phyloP scores from a whole-genome alignment of 2,797 vertebrate genomes.

The Lepus townsendii region DNA sequence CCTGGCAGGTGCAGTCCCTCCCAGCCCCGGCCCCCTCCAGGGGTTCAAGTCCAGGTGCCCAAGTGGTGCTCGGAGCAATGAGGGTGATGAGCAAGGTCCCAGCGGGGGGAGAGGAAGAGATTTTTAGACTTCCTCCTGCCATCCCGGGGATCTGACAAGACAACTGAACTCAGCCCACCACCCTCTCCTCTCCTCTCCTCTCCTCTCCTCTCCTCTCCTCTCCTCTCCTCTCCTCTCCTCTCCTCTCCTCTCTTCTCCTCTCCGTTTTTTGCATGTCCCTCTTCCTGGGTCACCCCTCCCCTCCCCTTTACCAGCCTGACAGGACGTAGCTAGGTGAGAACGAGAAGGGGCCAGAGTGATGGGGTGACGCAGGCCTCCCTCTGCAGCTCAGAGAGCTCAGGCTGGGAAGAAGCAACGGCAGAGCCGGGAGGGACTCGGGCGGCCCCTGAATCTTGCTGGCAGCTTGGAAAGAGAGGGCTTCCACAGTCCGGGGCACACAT shows the following conservation, averaged over 20 bases:
- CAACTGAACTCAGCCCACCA: background rate
- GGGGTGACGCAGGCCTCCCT: background rate
- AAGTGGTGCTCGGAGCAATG: background rate
- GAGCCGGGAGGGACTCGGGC: background rate
- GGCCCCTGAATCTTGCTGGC: background rate
- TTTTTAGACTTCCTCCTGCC: background rate
- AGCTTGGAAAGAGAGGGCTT: background rate
- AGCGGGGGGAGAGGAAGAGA: background rate
- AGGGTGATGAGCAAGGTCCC: background rate
- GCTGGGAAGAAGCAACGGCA: background rate
- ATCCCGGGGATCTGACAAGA: background rate
- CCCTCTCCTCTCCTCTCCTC: background rate
- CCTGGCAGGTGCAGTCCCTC: background rate
- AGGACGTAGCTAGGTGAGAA: background rate
- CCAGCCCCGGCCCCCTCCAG: background rate
- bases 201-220: too few species aligned
- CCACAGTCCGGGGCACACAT: background rate
- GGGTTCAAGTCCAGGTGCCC: background rate
- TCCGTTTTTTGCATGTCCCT: background rate
- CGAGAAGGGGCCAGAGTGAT: background rate
- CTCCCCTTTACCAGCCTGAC: background rate
- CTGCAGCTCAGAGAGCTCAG: constrained; percentile 28
- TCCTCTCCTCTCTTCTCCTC: too few species aligned
- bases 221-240: too few species aligned
- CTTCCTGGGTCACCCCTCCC: background rate